Base-by-base conservation (phyloP, 2,113 vertebrate genomes). In the Engraulis encrasicolus region DNA sequence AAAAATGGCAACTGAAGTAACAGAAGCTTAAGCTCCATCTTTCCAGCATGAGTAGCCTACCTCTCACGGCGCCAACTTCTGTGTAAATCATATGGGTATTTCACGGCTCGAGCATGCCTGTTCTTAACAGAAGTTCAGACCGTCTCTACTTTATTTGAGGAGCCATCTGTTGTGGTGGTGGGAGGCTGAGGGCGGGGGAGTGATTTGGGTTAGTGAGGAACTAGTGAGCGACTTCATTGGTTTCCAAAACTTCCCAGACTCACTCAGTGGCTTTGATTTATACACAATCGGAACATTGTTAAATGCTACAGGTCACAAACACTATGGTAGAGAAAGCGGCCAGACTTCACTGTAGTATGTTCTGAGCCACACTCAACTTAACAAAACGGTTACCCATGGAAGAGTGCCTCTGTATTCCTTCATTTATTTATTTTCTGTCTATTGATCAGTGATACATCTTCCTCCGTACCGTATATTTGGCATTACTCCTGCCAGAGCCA, bases 281-380 rank as follows among this genome's bases (percentile, higher is more conserved):
- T n/a, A 78, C 79, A 85, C 82, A 86, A 78, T 84, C 80, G 82
- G 9, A 83, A 86, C 86, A 86, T 90, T 87, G 87, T 88, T 88
- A 87, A 87, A 85, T 85, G 78, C 86, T 91, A 86, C 86, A 86
- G 88, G 89, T 84, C 88, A 87, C 86, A 84, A 71, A 90, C 81
- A 48, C 34, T 93, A 91, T 88, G 90, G 92, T 87, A 18, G 36
- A 34, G 50, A 78, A 0, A 83, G 50, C 85, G 86, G 85, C n/a
- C n/a, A n/a, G n/a, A n/a, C n/a, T n/a, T 74, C 66, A 74, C 58
- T 11, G 12, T 20, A 54, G n/a, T n/a, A n/a, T n/a, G n/a, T n/a
- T n/a, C n/a, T n/a, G n/a, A n/a, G n/a, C n/a, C n/a, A n/a, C n/a
- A n/a, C n/a, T n/a, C n/a, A n/a, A n/a, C n/a, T n/a, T n/a, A n/a